phyloP scores from a whole-genome alignment of 2,888 invertebrate species.

The Hydraecia micacea region DNA sequence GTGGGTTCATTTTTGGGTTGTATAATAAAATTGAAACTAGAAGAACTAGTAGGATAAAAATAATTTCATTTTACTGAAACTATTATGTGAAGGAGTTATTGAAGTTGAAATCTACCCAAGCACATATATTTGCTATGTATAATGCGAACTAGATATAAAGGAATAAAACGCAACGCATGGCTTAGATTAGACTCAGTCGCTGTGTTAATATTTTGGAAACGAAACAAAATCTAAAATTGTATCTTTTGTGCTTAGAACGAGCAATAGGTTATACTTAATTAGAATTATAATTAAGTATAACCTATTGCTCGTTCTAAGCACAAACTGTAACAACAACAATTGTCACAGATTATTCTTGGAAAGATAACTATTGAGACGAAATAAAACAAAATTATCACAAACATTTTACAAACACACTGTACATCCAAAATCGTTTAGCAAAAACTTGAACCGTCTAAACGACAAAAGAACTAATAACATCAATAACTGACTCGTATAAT shows the following conservation, averaged over 20 bases:
- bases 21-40: background rate
- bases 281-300: background rate
- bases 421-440: slow-evolving; percentile 76
- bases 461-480: slow-evolving; percentile 83
- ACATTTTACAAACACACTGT: slow-evolving; percentile 71
- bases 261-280: too few species aligned
- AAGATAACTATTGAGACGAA: background rate
- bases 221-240: background rate
- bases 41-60: background rate
- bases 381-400: background rate
- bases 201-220: background rate
- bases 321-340: background rate
- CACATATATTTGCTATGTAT: background rate
- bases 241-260: too few species aligned
- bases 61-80: background rate
- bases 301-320: background rate
- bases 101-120: too few species aligned
- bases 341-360: background rate
- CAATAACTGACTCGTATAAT: slow-evolving; percentile 77
- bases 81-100: background rate
- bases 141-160: background rate
- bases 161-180: background rate
- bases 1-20: slow-evolving; percentile 62
- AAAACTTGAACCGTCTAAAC: slow-evolving; percentile 77
- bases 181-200: background rate